Evolutionary conservation across 2,888 invertebrate genomes (phyloP), one percentile per base, ranked within the genome.

Genomic region (Amphipoea oculea): DNA sequence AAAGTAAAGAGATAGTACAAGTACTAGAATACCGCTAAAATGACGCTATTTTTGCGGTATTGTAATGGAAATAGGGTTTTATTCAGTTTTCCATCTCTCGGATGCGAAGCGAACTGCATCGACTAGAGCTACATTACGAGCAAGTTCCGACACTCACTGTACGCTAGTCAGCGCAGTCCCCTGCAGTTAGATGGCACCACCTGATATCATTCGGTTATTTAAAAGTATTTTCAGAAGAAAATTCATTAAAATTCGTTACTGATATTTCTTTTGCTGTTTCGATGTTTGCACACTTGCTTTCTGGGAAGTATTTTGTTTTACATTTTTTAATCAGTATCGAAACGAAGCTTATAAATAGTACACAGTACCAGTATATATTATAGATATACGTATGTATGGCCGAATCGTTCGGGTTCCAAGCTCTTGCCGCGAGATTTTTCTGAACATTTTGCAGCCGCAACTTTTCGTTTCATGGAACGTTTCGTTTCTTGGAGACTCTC

Each of bases 111-210:
- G 48, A 75, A 36, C 54, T 60, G 36, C 75, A 29, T 60, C 7
- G 11, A 20, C 11, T 23, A 23, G 54, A 65, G 36, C n/a, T 45
- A 12, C 20, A 6, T 36, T n/a, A 12, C 20, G 20, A 48, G 11
- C 48, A 17, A 48, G 66, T 40, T 57, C 57, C 20, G 14, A 48
- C 4, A 20, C 9, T 9, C 17, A 23, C 9, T 9, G 6, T 11
- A 11, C 60, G 48, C 60, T 67, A 42, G 48, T 20, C 23, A 51
- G 48, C 42, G 48, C 29, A 67, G 6, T 40, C 11, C 12, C 54
- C 17, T 3, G 4, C 7, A 2, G 36, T 9, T 29, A 77, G 65
- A 74, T 66, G 74, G 54, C 77, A 66, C 36, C 54, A 77, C 77
- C 2, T 14, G 17, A 29, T 29, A 29, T 29, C 29, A 29, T 29